These are phyloP conservation scores for Helicolenus hilgendorfi DNA, from an alignment of 2,797 vertebrate species.

Conservation along the genomic window DNA sequence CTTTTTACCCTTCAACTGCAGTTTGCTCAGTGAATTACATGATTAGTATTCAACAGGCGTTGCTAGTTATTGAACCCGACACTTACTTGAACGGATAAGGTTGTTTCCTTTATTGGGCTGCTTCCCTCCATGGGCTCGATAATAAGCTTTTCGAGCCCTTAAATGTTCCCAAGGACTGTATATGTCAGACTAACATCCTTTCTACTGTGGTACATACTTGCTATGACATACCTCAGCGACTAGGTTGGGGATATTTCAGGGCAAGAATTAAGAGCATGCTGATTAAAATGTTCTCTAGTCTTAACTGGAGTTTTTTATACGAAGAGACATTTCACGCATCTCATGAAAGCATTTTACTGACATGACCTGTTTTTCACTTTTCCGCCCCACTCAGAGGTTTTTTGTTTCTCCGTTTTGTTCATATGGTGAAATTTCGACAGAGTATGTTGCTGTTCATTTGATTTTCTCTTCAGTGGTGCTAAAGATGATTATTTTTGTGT, in stretches of 20 bases:
- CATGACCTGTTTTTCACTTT: constrained; percentile 42
- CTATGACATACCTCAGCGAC: constrained; percentile 39
- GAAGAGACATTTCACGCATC: constrained; percentile 46
- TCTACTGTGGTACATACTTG: constrained; percentile 21
- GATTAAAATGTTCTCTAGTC: constrained; percentile 44
- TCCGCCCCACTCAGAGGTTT: constrained; percentile 37
- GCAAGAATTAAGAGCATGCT: constrained; percentile 44
- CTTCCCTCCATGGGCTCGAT: constrained; percentile 51
- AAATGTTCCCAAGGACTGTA: constrained; percentile 37
- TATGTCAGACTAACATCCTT: constrained; percentile 28
- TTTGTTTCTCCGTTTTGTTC: constrained; percentile 53
- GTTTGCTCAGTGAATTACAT: constrained; percentile 75
- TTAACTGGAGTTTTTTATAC: constrained; percentile 41
- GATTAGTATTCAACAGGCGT: constrained; percentile 80
- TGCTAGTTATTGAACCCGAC: constrained; percentile 78
- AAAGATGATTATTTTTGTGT: constrained; percentile 79
- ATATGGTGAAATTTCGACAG: constrained; percentile 58
- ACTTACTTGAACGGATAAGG: constrained; percentile 82
- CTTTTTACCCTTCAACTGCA: constrained; percentile 83
- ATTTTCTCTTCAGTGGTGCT: constrained; percentile 86
- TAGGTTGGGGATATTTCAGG: constrained; percentile 48
- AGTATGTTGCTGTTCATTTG: constrained; percentile 57
- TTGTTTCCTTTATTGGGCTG: constrained; percentile 74
- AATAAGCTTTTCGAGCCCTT: constrained; percentile 51
- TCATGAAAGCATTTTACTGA: constrained; percentile 59